phyloP scores from a whole-genome alignment of 2,888 invertebrate species.

The Neoaliturus tenellus region DNA sequence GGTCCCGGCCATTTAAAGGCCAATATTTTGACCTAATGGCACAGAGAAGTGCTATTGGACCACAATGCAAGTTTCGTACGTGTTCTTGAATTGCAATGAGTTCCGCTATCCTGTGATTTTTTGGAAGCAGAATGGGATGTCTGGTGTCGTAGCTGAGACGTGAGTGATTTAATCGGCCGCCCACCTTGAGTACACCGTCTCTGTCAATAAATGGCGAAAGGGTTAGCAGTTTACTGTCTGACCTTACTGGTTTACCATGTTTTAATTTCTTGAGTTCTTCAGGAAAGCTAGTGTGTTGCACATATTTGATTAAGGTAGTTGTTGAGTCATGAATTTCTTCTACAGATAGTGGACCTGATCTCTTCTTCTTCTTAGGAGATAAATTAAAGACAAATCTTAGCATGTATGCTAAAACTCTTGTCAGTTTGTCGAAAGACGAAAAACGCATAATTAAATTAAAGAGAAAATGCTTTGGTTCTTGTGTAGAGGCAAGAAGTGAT shows the following conservation, averaged over 20 bases:
- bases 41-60: slow-evolving; percentile 31
- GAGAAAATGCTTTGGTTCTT: neutral
- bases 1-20: slow-evolving; percentile 49
- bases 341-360: neutral
- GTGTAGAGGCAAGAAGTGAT: neutral
- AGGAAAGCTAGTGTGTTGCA: neutral
- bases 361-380: neutral
- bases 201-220: slow-evolving; percentile 44
- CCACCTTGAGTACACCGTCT: slow-evolving; percentile 30
- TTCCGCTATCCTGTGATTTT: slow-evolving; percentile 5
- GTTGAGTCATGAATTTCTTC: neutral
- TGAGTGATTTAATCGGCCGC: slow-evolving; percentile 11
- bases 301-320: neutral
- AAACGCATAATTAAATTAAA: neutral
- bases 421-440: neutral
- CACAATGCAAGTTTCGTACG: slow-evolving; percentile 16
- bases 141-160: neutral
- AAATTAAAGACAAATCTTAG: neutral
- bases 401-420: neutral
- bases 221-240: slow-evolving; percentile 20
- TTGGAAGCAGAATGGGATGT: slow-evolving; percentile 36
- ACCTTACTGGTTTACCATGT: neutral
- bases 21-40: slow-evolving; percentile 44
- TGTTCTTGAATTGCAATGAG: neutral
- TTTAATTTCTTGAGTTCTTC: neutral